phyloP scores from a whole-genome alignment of 2,113 vertebrate genomes.

The Loxodonta africana region DNA sequence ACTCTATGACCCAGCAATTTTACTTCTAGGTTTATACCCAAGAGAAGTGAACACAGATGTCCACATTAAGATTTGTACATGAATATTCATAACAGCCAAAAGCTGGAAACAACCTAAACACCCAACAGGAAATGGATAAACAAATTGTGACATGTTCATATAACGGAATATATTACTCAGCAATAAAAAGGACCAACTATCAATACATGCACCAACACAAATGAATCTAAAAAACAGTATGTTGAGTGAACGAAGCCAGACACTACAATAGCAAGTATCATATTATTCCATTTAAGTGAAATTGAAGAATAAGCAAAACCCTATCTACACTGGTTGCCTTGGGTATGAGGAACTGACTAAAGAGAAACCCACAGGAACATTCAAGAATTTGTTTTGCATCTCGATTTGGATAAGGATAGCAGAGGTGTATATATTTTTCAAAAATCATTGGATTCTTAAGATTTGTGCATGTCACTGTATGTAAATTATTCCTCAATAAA shows the following conservation, averaged over 20 bases:
- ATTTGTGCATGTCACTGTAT: conserved; percentile 6
- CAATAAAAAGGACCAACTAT: conserved; percentile 8
- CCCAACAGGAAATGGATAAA: background rate
- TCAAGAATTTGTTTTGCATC: background rate
- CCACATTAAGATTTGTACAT: conserved; percentile 23
- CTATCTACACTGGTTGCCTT: background rate
- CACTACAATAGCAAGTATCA: background rate
- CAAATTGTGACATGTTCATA: background rate
- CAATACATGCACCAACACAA: background rate
- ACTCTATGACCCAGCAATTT: background rate
- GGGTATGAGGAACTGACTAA: background rate
- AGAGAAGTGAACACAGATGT: background rate
- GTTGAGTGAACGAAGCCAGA: background rate
- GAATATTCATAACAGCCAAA: conserved; percentile 34
- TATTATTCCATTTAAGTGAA: background rate
- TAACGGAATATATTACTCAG: background rate
- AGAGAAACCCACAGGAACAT: background rate
- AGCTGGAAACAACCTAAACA: conserved; percentile 22
- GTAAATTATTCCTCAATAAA: conserved; percentile 39
- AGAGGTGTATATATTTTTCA: background rate
- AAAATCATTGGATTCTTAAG: background rate
- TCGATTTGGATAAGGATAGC: conserved; percentile 3
- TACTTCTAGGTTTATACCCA: background rate
- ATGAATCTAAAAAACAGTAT: conserved; percentile 46
- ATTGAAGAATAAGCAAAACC: background rate